Percentiles rank a stretch among this genome's conserved stretches.
phyloP scores from a whole-genome alignment of 2,888 invertebrate species.

The Yponomeuta sedellus region DNA sequence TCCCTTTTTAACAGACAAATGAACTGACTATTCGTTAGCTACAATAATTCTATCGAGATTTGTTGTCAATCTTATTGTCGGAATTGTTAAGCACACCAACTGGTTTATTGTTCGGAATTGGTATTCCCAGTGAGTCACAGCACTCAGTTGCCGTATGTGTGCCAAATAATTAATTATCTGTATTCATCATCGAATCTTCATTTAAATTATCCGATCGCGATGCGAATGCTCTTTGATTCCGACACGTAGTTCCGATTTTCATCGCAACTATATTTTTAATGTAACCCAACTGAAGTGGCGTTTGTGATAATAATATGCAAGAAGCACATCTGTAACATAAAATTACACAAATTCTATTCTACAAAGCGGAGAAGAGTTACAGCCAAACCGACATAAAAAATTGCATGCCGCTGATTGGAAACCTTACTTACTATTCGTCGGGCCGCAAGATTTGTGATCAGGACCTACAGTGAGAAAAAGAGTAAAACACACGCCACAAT shows the following conservation, averaged over 20 bases:
- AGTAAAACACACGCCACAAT: constrained; percentile 71
- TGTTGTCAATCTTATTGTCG: background rate
- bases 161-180: constrained; percentile 52
- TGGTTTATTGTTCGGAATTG: constrained; percentile 8
- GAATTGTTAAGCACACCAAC: constrained; percentile 8
- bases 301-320: constrained; percentile 33
- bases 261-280: constrained; percentile 2
- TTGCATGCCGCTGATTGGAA: constrained; percentile 60
- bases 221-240: constrained; percentile 13
- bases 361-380: constrained; percentile 59
- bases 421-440: constrained; percentile 74
- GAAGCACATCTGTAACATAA: constrained; percentile 49
- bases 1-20: constrained; percentile 46
- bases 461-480: constrained; percentile 76
- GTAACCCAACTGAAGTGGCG: background rate
- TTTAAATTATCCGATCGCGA: constrained; percentile 29
- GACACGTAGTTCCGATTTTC: constrained; percentile 3
- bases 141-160: constrained; percentile 38
- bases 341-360: constrained; percentile 44
- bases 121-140: constrained; percentile 37
- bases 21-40: constrained; percentile 18
- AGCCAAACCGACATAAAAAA: constrained; percentile 58
- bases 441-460: constrained; percentile 74
- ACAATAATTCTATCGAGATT: background rate
- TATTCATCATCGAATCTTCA: constrained; percentile 42